Conservation (phyloP, 2,888 invertebrate species). For the Sphaerophoria rueppellii region DNA sequence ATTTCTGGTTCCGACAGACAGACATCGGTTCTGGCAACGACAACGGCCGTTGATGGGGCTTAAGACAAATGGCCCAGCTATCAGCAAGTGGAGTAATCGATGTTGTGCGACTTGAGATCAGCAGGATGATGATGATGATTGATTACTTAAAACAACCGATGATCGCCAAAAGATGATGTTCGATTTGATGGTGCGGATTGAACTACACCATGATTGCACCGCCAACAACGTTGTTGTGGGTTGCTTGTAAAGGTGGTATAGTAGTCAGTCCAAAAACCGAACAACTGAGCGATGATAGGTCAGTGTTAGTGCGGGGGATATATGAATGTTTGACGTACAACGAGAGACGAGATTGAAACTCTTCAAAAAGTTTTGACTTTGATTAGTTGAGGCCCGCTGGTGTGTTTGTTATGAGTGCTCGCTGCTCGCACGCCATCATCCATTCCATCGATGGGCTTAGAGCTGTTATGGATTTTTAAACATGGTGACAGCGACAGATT, state of each 20-base stretch:
- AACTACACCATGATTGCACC: not conserved
- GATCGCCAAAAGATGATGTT: constrained; percentile 71
- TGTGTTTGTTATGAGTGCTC: constrained; percentile 50
- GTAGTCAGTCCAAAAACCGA: constrained; percentile 67
- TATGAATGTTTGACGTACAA: constrained; percentile 33
- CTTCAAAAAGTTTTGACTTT: constrained; percentile 67
- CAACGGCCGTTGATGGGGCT: constrained; percentile 12
- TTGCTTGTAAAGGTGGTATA: constrained; percentile 63
- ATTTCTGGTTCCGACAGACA: constrained; percentile 66
- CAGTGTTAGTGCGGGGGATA: constrained; percentile 68
- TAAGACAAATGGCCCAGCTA: constrained; percentile 76
- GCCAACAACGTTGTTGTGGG: constrained; percentile 29
- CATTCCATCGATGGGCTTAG: constrained; percentile 24
- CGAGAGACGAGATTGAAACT: constrained; percentile 54
- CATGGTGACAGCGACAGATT: constrained; percentile 74
- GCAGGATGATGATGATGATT: constrained; percentile 77
- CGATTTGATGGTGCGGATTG: constrained; percentile 50
- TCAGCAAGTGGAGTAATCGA: constrained; percentile 77
- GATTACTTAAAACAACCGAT: constrained; percentile 74
- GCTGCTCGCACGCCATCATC: constrained; percentile 11
- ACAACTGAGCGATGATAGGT: constrained; percentile 63
- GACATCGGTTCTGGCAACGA: constrained; percentile 6
- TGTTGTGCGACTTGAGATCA: constrained; percentile 75
- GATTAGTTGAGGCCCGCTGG: constrained; percentile 72
- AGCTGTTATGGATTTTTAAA: constrained; percentile 72